A percentile compares a stretch with the other conserved stretches of the same genome.
Evolutionary conservation across 2,888 invertebrate species (phyloP).

Genomic region (Cheilosia urbana): DNA sequence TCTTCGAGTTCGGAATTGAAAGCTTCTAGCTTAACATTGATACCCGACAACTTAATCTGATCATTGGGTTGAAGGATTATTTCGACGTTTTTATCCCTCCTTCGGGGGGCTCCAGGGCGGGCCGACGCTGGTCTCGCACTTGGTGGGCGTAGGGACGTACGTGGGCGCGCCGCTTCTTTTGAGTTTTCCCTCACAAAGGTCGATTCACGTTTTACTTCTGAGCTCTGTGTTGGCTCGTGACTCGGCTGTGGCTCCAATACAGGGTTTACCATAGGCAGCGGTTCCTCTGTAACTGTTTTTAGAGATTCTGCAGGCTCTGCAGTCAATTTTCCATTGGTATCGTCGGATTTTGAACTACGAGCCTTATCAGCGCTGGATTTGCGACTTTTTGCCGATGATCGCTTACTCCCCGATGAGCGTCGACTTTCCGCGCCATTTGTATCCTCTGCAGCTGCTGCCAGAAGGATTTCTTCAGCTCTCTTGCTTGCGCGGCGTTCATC

Average conservation of each 20-base stretch:
- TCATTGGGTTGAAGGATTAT: conserved; percentile 86
- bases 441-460: conserved; percentile 43
- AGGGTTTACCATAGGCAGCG: background rate
- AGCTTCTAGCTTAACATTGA: conserved; percentile 92
- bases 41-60: conserved; percentile 86
- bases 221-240: conserved; percentile 48
- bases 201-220: conserved; percentile 80
- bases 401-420: conserved; percentile 42
- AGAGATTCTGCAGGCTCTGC: conserved; percentile 54
- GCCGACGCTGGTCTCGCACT: conserved; percentile 92
- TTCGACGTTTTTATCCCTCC: conserved; percentile 89
- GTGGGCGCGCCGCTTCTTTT: conserved; percentile 82
- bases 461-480: conserved; percentile 43
- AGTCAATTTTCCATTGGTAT: conserved; percentile 34
- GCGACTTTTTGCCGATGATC: conserved; percentile 76
- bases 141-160: conserved; percentile 86
- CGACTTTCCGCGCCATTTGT: conserved; percentile 22
- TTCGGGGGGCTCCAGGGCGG: conserved; percentile 94
- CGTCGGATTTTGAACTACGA: conserved; percentile 26
- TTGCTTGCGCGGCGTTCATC: conserved; percentile 42
- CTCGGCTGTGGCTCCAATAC: background rate
- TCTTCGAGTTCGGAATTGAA: conserved; percentile 87
- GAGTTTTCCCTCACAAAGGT: conserved; percentile 82
- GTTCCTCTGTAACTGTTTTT: conserved; percentile 47
- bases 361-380: conserved; percentile 74